Conservation (phyloP, 2,888 invertebrate genomes). For the Rambutsinella grinnellia region DNA sequence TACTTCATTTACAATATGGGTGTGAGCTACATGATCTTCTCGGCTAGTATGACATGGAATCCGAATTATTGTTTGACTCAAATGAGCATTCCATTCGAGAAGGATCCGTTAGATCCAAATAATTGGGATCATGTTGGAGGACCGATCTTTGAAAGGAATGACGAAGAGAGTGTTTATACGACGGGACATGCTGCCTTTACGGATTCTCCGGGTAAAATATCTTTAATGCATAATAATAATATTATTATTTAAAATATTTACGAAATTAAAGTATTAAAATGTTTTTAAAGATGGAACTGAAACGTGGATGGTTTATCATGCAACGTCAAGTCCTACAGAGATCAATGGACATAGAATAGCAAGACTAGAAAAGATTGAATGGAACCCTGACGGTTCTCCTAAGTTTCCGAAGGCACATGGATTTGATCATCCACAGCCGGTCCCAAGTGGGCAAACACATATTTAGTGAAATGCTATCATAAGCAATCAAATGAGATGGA, state of each 20-base stretch:
- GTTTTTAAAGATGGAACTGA: constrained; percentile 54
- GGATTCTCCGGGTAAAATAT: constrained; percentile 56
- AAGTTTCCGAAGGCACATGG: constrained; percentile 58
- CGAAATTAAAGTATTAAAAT: background rate
- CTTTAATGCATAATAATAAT: background rate
- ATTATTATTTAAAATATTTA: background rate
- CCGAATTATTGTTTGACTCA: constrained; percentile 63
- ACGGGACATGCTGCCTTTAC: constrained; percentile 63
- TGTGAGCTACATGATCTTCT: constrained; percentile 59
- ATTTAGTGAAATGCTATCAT: too few species aligned
- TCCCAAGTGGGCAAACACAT: too few species aligned
- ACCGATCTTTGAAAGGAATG: constrained; percentile 61
- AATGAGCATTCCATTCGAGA: constrained; percentile 56
- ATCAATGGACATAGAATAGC: constrained; percentile 52
- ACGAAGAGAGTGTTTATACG: constrained; percentile 58
- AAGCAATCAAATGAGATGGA: too few species aligned
- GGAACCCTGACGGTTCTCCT: constrained; percentile 54
- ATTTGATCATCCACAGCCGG: too few species aligned
- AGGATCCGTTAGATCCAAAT: constrained; percentile 53
- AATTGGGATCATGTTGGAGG: constrained; percentile 61
- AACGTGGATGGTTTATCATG: constrained; percentile 63
- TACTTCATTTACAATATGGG: constrained; percentile 55
- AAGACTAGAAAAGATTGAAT: constrained; percentile 60
- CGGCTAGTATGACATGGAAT: constrained; percentile 59
- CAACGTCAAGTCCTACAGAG: constrained; percentile 56